Evolutionary conservation across 2,797 vertebrate genomes (phyloP).

Genomic region (Eospalax fontanierii): DNA sequence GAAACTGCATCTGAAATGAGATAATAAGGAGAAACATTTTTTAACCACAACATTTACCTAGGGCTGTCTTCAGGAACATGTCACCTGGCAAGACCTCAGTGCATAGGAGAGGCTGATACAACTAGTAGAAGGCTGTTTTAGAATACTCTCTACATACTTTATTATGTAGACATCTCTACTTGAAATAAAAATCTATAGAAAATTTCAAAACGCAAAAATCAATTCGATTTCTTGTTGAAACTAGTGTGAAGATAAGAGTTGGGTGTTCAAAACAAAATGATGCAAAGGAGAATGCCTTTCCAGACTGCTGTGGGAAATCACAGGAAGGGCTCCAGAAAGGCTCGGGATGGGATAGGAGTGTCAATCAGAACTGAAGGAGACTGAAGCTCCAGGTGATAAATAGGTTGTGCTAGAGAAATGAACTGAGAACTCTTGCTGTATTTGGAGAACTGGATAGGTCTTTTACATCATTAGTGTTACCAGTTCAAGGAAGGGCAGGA

Average conservation of each 20-base stretch:
- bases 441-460: background rate
- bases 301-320: background rate
- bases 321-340: background rate
- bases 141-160: background rate
- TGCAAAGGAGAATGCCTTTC: background rate
- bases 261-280: background rate
- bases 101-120: background rate
- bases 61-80: background rate
- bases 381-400: background rate
- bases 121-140: background rate
- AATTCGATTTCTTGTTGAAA: conserved; percentile 28
- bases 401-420: background rate
- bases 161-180: background rate
- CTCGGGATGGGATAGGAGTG: background rate
- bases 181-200: conserved; percentile 12
- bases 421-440: background rate
- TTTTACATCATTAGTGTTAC: background rate
- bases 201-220: background rate
- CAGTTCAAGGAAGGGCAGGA: background rate
- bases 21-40: background rate
- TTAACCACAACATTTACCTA: background rate
- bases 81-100: background rate
- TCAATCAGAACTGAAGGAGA: background rate
- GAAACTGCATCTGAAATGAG: conserved; percentile 23
- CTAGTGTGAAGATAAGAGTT: background rate